Evolutionary conservation across 2,113 vertebrate species (phyloP).

Genomic region (Scomber scombrus): DNA sequence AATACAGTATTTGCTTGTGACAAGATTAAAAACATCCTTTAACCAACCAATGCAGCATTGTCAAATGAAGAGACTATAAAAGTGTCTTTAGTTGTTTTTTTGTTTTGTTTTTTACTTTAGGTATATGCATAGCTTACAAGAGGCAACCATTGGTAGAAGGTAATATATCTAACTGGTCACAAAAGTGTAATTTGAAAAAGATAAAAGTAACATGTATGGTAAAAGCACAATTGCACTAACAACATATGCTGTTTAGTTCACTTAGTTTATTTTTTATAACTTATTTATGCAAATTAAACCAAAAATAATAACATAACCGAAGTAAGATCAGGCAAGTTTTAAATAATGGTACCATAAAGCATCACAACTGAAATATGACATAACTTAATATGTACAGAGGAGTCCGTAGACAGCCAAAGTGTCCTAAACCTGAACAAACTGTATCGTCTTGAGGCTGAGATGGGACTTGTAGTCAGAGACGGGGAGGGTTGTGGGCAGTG

Average conservation of each 20-base stretch:
- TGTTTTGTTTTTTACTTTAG: neutral
- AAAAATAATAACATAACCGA: slow-evolving; percentile 57
- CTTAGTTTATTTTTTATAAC: slow-evolving; percentile 45
- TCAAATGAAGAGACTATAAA: slow-evolving; percentile 55
- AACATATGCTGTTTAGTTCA: slow-evolving; percentile 46
- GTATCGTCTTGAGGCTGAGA: slow-evolving; percentile 61
- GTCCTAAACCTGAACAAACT: slow-evolving; percentile 70
- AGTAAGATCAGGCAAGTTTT: slow-evolving; percentile 53
- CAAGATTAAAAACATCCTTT: slow-evolving; percentile 60
- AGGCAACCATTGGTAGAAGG: slow-evolving; percentile 79
- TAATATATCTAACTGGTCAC: slow-evolving; percentile 48
- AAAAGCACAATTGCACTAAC: slow-evolving; percentile 61
- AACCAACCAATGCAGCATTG: slow-evolving; percentile 64
- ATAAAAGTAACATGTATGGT: slow-evolving; percentile 50
- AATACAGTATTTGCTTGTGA: slow-evolving; percentile 51
- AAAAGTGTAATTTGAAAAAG: slow-evolving; percentile 33
- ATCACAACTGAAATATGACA: slow-evolving; percentile 63
- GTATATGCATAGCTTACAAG: slow-evolving; percentile 81
- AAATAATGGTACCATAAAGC: slow-evolving; percentile 68
- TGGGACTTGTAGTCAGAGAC: slow-evolving; percentile 60
- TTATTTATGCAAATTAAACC: slow-evolving; percentile 55
- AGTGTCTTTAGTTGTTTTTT: neutral
- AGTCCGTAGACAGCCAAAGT: slow-evolving; percentile 45
- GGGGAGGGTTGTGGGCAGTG: slow-evolving; percentile 55
- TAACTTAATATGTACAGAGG: slow-evolving; percentile 78